A percentile compares a stretch with the other conserved stretches of the same genome.
These are phyloP conservation scores for Argynnis bischoffii DNA, from an alignment of 2,888 invertebrate genomes.

Conservation along the genomic window DNA sequence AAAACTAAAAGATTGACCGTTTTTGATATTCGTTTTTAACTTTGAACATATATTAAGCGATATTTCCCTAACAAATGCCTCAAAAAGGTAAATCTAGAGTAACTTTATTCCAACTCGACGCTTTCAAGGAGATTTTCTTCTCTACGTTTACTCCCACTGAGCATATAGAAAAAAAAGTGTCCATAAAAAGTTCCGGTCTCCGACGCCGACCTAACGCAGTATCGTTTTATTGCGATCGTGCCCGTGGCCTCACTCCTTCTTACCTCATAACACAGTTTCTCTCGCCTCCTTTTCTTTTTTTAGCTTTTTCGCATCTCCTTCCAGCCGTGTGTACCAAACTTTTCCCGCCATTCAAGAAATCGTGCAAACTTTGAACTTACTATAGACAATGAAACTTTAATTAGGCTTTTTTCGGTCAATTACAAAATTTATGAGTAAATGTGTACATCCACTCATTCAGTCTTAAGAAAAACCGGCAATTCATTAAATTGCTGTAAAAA, in stretches of 20 bases:
- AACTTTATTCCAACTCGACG: slow-evolving; percentile 15
- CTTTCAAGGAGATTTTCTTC: slow-evolving; percentile 40
- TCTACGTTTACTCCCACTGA: slow-evolving; percentile 39
- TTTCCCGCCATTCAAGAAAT: slow-evolving; percentile 17
- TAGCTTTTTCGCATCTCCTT: slow-evolving; percentile 22
- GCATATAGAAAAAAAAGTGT: slow-evolving; percentile 52
- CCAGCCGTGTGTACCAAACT: slow-evolving; percentile 29
- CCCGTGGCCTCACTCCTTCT: slow-evolving; percentile 74
- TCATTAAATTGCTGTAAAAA: slow-evolving; percentile 59
- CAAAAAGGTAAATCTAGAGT: slow-evolving; percentile 18
- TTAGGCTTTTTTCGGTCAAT: slow-evolving; percentile 41
- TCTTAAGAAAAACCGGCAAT: slow-evolving; percentile 62
- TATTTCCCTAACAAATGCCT: not conserved
- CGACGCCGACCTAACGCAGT: slow-evolving; percentile 70
- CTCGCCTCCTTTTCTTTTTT: slow-evolving; percentile 49
- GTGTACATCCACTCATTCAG: slow-evolving; percentile 55
- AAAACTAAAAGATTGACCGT: not conserved
- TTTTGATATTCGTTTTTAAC: not conserved
- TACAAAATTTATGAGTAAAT: slow-evolving; percentile 42
- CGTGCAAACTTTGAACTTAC: slow-evolving; percentile 27
- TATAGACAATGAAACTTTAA: slow-evolving; percentile 29
- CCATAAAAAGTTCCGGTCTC: slow-evolving; percentile 58
- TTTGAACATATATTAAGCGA: not conserved
- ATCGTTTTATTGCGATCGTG: slow-evolving; percentile 77
- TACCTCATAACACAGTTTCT: slow-evolving; percentile 81